Evolutionary conservation across 2,888 invertebrate species (phyloP), one percentile per base, ranked within the genome.

Genomic region (Eledone cirrhosa): DNA sequence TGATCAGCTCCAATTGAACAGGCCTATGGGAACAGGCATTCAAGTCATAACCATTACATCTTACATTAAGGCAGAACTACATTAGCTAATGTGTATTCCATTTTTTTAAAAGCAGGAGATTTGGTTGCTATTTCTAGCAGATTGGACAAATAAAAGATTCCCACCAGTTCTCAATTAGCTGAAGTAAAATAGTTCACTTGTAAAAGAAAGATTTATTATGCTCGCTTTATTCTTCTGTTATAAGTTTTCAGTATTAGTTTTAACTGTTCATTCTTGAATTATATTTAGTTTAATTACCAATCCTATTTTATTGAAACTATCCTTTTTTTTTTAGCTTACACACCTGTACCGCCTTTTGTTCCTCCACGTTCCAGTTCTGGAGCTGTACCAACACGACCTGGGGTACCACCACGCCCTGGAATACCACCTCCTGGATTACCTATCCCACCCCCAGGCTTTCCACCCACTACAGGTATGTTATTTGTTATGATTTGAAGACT

Each of bases 361-460:
- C 72, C 72, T 41, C 72, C 72, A 29, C 72, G 72, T 72, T 41
- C 72, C 31, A 41, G 72, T 72, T 31, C 77, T 74, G 29, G 67
- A 82, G 83, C 81, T 76, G 83, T 82, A 69, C 81, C 80, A 72
- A 80, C 80, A 16, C 82, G 82, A 24, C 79, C 82, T 74, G 80
- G 80, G 33, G 79, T 79, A 13, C 81, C 77, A 69, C 81, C 81
- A 19, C 82, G 82, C 16, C 82, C 82, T 7, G 77, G 48, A 31
- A 77, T 82, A 48, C 78, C 81, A 59, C 80, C 80, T 14, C 84
- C 84, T 69, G 81, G 82, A 63, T 81, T 80, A 75, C 83, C 84
- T 48, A 76, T 76, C 53, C 83, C 83, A 53, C 81, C 80, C 11
- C 77, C 77, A 14, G 82, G 79, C n/a, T 80, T 83, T 33, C 84